phyloP scores from a whole-genome alignment of 2,888 invertebrate species.

The Parnassius orleans region DNA sequence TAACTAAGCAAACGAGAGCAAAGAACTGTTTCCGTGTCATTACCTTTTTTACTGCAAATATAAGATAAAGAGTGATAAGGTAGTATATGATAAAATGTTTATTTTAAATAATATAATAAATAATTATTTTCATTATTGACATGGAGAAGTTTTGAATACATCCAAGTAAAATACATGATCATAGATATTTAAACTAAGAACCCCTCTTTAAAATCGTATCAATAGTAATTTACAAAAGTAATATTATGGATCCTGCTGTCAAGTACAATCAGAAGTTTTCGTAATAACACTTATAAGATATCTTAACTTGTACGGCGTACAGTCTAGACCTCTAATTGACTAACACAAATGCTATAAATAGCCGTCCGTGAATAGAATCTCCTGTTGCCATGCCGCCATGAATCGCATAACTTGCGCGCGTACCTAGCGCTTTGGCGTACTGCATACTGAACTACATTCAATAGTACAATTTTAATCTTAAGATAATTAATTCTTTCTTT shows the following conservation, averaged over 20 bases:
- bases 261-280: neutral
- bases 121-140: neutral
- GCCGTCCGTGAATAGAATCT: conserved; percentile 47
- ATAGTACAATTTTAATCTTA: no score
- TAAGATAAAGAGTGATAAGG: no score
- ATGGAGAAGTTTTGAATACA: no score
- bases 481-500: no score
- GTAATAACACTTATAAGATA: conserved; percentile 3
- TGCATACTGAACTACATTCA: neutral
- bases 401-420: conserved; percentile 17
- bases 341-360: conserved; percentile 59
- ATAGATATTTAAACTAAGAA: no score
- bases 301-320: conserved; percentile 28
- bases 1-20: no score
- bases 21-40: no score
- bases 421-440: conserved; percentile 19
- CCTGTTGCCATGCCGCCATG: conserved; percentile 49
- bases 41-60: no score
- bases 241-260: neutral
- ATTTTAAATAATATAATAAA: neutral
- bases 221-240: neutral
- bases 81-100: no score
- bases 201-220: no score
- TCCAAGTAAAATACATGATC: neutral
- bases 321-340: conserved; percentile 61